A percentile compares a stretch with the other conserved stretches of the same genome.
Conservation (phyloP, 2,113 vertebrate genomes). For the Apus apus region DNA sequence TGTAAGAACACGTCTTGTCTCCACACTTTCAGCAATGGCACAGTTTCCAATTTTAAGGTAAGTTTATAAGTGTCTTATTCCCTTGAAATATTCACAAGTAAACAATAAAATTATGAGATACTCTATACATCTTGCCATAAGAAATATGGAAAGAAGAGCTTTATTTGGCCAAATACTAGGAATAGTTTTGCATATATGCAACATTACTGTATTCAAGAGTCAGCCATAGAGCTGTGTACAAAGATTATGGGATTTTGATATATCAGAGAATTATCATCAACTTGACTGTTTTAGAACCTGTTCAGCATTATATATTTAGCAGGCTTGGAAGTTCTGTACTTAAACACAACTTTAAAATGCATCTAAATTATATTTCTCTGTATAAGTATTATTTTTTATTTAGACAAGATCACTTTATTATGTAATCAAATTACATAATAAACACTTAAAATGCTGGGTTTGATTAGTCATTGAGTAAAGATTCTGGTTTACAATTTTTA, state of each 20-base stretch:
- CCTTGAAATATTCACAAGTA: not conserved
- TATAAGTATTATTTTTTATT: not conserved
- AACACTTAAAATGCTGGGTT: not conserved
- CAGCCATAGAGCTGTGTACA: not conserved
- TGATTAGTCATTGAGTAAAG: not conserved
- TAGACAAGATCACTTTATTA: not conserved
- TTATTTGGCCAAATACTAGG: not conserved
- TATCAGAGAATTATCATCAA: not conserved
- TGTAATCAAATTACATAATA: not conserved
- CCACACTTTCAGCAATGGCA: slow-evolving; percentile 86
- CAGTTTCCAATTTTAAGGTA: slow-evolving; percentile 85
- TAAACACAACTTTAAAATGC: not conserved
- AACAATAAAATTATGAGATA: not conserved
- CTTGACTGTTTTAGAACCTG: not conserved
- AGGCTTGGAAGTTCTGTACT: not conserved
- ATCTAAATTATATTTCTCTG: not conserved
- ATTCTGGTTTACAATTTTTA: slow-evolving; percentile 2
- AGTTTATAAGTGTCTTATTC: not conserved
- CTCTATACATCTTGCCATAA: not conserved
- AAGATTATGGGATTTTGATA: not conserved
- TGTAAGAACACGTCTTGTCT: slow-evolving; percentile 94
- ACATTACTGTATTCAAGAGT: not conserved
- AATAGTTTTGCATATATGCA: not conserved
- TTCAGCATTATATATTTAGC: not conserved
- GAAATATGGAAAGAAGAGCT: not conserved